Evolutionary conservation across 2,113 vertebrate genomes (phyloP).

Genomic region (Pedetes capensis): DNA sequence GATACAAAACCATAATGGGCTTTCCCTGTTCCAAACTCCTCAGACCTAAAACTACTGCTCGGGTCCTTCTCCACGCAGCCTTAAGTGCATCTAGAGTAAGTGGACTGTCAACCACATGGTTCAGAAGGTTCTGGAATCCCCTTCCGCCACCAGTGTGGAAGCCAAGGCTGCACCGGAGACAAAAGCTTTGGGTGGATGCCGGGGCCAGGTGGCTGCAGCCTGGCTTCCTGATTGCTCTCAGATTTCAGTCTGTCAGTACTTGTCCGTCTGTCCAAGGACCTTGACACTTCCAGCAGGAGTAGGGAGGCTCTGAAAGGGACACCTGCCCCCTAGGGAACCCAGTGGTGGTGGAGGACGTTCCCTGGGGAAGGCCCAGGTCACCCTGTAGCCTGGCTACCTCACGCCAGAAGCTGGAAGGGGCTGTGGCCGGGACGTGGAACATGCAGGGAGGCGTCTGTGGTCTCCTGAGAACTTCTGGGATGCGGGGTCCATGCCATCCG

Average conservation of each 20-base stretch:
- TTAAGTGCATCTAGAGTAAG: not conserved
- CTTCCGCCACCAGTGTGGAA: rapidly evolving
- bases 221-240: not conserved
- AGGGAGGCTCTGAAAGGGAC: not conserved
- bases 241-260: too few relatives aligned
- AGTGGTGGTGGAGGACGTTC: rapidly evolving
- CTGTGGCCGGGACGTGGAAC: not conserved
- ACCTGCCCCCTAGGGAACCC: not conserved
- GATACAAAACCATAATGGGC: not conserved
- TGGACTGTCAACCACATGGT: rapidly evolving
- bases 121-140: not conserved
- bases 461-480: too few relatives aligned
- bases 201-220: rapidly evolving
- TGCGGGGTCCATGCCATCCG: not conserved
- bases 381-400: not conserved
- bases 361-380: not conserved
- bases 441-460: not conserved
- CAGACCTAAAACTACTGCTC: not conserved
- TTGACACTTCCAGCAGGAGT: not conserved
- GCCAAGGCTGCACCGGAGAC: not conserved
- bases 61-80: not conserved
- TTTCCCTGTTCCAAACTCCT: not conserved
- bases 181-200: not conserved
- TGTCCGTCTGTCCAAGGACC: too few relatives aligned
- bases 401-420: not conserved